Percentiles rank a stretch among this genome's conserved stretches.
phyloP scores from a whole-genome alignment of 2,888 invertebrate genomes.

The Belgica antarctica region DNA sequence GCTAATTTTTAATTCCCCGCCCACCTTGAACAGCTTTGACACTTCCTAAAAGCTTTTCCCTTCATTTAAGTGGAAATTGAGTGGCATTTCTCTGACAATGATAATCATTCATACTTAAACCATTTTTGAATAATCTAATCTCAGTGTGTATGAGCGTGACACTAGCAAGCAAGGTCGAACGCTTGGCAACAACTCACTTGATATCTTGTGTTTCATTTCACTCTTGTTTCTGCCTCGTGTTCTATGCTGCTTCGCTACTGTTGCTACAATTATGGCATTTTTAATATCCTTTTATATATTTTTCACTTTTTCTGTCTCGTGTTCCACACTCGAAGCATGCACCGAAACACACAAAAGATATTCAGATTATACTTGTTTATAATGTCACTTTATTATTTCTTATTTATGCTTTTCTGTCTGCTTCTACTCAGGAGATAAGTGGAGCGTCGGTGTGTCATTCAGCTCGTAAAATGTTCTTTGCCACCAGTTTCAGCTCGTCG shows the following conservation, averaged over 20 bases:
- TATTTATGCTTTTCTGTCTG: not conserved
- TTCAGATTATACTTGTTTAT: constrained; percentile 18
- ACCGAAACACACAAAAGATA: not conserved
- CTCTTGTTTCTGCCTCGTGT: not conserved
- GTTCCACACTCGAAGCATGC: not conserved
- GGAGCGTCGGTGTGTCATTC: not conserved
- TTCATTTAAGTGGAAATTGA: not conserved
- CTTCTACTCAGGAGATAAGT: no score
- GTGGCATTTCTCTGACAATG: constrained; percentile 14
- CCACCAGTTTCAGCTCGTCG: not conserved
- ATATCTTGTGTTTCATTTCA: not conserved
- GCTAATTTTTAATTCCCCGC: not conserved
- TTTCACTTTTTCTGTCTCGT: not conserved
- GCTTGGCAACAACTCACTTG: constrained; percentile 18
- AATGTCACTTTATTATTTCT: constrained; percentile 5
- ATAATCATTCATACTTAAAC: constrained; percentile 27
- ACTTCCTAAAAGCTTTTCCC: not conserved
- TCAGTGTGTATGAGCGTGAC: not conserved
- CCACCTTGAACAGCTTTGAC: not conserved
- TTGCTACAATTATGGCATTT: not conserved
- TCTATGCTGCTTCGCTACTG: not conserved
- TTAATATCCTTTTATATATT: constrained; percentile 17
- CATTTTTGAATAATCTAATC: constrained; percentile 24
- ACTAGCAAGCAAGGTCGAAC: not conserved
- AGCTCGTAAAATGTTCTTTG: not conserved